These are phyloP conservation scores for Dasypolia templi DNA, from an alignment of 2,888 invertebrate species.

Conservation along the genomic window DNA sequence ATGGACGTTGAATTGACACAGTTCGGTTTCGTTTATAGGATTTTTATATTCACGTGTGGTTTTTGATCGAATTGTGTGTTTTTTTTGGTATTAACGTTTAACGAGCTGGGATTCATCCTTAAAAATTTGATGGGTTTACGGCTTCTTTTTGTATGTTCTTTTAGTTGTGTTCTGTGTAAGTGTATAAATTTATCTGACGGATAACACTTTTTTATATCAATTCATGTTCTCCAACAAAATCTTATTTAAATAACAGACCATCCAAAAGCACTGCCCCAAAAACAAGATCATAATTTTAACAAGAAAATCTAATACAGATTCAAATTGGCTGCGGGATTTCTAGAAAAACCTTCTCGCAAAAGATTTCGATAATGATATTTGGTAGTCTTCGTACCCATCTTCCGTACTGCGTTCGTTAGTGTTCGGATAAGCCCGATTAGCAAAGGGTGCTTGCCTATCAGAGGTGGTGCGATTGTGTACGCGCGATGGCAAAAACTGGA, in stretches of 20 bases:
- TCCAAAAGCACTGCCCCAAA: background rate
- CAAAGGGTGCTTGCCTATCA: slow-evolving; percentile 49
- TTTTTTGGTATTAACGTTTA: background rate
- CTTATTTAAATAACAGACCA: background rate
- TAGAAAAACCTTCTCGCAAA: slow-evolving; percentile 15
- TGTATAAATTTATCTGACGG: background rate
- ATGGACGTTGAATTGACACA: slow-evolving; percentile 41
- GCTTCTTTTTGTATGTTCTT: background rate
- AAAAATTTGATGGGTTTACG: background rate
- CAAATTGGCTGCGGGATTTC: slow-evolving; percentile 15
- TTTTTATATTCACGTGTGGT: slow-evolving; percentile 26
- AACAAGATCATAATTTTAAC: background rate
- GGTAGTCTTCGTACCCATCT: slow-evolving; percentile 20
- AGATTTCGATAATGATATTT: slow-evolving; percentile 22
- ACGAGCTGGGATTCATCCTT: too few species aligned
- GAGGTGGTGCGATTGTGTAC: too few species aligned
- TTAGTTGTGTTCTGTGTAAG: background rate
- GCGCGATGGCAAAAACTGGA: too few species aligned
- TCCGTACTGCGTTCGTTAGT: slow-evolving; percentile 61
- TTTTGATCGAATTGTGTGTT: slow-evolving; percentile 16
- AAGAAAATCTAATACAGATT: slow-evolving; percentile 3
- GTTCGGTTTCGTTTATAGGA: slow-evolving; percentile 39
- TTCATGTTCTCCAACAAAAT: background rate
- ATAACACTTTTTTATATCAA: background rate
- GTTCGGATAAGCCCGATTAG: slow-evolving; percentile 42